Evolutionary conservation across 2,797 vertebrate species (phyloP).

Genomic region (Enteromius trimaculatus): DNA sequence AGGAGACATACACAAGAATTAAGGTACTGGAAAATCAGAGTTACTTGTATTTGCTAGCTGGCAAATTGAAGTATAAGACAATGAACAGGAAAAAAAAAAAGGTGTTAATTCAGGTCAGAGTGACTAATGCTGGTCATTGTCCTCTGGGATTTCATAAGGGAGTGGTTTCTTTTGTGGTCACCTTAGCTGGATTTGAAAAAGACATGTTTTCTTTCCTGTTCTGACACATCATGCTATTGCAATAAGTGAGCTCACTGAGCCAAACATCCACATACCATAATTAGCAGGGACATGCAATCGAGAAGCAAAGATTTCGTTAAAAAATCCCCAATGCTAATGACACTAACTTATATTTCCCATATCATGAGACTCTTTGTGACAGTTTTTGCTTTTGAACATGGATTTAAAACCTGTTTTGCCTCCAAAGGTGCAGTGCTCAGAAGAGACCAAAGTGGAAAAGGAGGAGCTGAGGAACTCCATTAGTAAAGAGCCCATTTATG

Average conservation of each 20-base stretch:
- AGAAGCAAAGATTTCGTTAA: slow-evolving; percentile 6
- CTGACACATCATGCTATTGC: slow-evolving; percentile 68
- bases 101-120: slow-evolving; percentile 52
- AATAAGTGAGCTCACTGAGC: slow-evolving; percentile 48
- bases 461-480: slow-evolving; percentile 87
- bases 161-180: slow-evolving; percentile 71
- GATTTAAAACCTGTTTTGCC: background rate
- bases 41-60: background rate
- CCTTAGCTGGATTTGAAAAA: slow-evolving; percentile 55
- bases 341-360: background rate
- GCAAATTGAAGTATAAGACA: background rate
- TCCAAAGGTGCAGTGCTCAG: slow-evolving; percentile 64
- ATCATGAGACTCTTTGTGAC: background rate
- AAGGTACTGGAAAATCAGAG: slow-evolving; percentile 67
- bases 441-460: slow-evolving; percentile 62
- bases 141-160: slow-evolving; percentile 66
- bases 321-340: background rate
- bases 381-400: slow-evolving; percentile 17
- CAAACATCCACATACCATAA: slow-evolving; percentile 43
- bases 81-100: slow-evolving; percentile 54
- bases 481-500: slow-evolving; percentile 83
- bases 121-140: slow-evolving; percentile 75
- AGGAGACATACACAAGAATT: slow-evolving; percentile 73
- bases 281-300: slow-evolving; percentile 17
- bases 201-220: slow-evolving; percentile 43